Evolutionary conservation across 2,888 invertebrate genomes (phyloP).

Genomic region (Harpalus rufipes): DNA sequence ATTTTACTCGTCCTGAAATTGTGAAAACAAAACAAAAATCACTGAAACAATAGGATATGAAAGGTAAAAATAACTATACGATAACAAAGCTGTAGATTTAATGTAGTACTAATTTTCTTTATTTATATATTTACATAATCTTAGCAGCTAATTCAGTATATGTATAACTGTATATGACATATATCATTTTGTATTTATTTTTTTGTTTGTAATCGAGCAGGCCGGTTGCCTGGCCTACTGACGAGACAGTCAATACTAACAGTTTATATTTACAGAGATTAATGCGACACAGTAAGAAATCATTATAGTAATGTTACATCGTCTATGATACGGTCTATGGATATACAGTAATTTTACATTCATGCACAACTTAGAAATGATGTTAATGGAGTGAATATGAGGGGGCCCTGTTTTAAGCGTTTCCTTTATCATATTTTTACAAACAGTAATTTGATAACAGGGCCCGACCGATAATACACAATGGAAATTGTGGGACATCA

Average conservation of each 20-base stretch:
- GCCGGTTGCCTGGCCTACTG: background rate
- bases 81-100: background rate
- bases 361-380: constrained; percentile 57
- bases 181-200: constrained; percentile 58
- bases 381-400: constrained; percentile 42
- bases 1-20: too few species aligned
- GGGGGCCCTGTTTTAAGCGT: constrained; percentile 48
- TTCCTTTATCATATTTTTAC: constrained; percentile 55
- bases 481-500: constrained; percentile 63
- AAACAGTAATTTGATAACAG: constrained; percentile 58
- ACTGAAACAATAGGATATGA: background rate
- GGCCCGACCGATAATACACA: constrained; percentile 49
- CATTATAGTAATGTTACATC: constrained; percentile 55
- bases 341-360: constrained; percentile 62
- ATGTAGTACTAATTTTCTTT: constrained; percentile 65
- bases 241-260: constrained; percentile 62
- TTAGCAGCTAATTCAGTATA: constrained; percentile 61
- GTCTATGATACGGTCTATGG: constrained; percentile 57
- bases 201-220: constrained; percentile 56
- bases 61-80: background rate
- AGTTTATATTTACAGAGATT: constrained; percentile 63
- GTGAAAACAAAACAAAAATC: background rate
- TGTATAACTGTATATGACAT: constrained; percentile 65
- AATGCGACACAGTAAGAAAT: constrained; percentile 64
- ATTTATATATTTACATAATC: constrained; percentile 65